Conservation (phyloP, 2,888 invertebrate species). For the Tubulanus polymorphus region DNA sequence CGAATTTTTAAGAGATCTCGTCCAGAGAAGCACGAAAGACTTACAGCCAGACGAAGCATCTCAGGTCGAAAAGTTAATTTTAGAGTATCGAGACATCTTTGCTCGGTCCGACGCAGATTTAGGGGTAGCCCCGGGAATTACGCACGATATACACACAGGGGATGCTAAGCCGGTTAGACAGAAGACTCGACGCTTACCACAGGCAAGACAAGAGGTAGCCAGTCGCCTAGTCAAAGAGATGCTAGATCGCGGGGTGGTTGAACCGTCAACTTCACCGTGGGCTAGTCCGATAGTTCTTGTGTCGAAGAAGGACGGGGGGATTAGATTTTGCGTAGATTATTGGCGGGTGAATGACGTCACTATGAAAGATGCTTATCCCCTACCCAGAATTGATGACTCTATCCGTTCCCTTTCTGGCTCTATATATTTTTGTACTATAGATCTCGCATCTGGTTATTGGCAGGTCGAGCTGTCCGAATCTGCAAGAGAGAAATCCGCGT, state of each 20-base stretch:
- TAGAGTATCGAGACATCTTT: neutral
- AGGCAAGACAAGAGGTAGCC: neutral
- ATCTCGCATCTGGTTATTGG: constrained; percentile 8
- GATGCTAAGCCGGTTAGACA: constrained; percentile 3
- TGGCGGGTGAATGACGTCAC: neutral
- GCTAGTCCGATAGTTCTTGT: neutral
- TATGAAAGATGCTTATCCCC: constrained; percentile 4
- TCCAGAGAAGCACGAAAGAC: neutral
- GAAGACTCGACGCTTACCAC: neutral
- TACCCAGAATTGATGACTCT: constrained; percentile 9
- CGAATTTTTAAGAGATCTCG: neutral
- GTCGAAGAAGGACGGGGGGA: neutral
- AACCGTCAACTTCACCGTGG: neutral
- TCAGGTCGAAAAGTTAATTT: neutral
- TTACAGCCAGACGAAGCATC: neutral
- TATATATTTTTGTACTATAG: constrained; percentile 2
- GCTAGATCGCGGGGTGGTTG: neutral
- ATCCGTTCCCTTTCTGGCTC: constrained; percentile 1
- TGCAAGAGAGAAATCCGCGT: constrained; percentile 1
- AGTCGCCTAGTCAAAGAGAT: neutral
- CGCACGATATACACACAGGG: neutral
- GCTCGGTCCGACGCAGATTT: neutral
- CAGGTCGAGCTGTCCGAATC: neutral
- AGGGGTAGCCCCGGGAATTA: neutral
- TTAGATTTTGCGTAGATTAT: neutral